Evolutionary conservation across 2,888 invertebrate species (phyloP), one percentile per base, ranked within the genome.

Genomic region (Drosophila limbata): DNA sequence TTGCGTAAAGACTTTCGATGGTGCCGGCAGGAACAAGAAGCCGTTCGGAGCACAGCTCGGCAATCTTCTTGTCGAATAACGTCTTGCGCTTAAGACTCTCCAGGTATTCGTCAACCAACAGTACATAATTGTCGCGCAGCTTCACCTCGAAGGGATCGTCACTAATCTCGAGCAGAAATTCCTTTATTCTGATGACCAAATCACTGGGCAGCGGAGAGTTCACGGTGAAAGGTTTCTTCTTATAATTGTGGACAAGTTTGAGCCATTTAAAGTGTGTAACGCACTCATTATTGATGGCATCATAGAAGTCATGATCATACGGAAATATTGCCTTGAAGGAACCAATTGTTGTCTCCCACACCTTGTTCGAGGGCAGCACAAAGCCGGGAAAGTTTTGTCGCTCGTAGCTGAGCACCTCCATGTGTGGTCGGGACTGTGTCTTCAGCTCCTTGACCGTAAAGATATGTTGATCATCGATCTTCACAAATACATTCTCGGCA

Each of bases 121-220:
- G 93, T 90, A 98, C 98, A 91, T 98, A 99, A 92, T 99, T 99
- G 85, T 99, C 98, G 0, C 98, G 95, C 8, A 99, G 93, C 89
- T 97, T 97, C 3, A 99, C 98, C 93, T 99, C 99, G 91, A 99
- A 99, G 0, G 99, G 99, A 94, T 99, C 99, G 91, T 99, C 99
- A 77, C 96, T 96, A 93, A 99, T 95, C 93, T 99, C 98, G 81
- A 99, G 95, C 2, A 96, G 92, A 88, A 98, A 96, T 88, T 97
- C 96, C 93, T 98, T 96, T 87, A 97, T 96, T 94, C 96, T 96
- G 48, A 99, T 96, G 59, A 96, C 94, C 80, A 99, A 93, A 93
- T 99, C 99, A 74, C 96, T 96, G 0, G 98, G 98, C 59, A 99
- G 91, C 0, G 95, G 95, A 25, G 95, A 95, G 60, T 95, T 94